phyloP scores from a whole-genome alignment of 1,140 invertebrate genomes.

The Sitodiplosis mosellana region DNA sequence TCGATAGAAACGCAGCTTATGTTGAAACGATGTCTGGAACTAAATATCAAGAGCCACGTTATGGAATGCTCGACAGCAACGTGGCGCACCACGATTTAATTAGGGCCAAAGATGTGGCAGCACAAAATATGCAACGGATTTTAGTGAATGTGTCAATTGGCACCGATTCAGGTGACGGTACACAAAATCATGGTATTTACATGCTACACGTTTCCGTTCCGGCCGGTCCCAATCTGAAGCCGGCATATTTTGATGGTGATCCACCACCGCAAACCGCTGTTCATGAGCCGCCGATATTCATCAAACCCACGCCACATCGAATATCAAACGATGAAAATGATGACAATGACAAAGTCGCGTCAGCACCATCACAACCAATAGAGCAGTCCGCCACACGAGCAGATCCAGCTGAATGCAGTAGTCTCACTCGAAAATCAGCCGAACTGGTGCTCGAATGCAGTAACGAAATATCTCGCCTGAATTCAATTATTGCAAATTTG shows the following conservation, averaged over 20 bases:
- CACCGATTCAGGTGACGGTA: constrained; percentile 17
- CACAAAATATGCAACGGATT: constrained; percentile 8
- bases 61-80: constrained; percentile 1
- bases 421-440: no score
- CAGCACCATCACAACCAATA: background rate
- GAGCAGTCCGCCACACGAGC: no score
- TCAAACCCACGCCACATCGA: no score
- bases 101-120: background rate
- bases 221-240: constrained; percentile 5
- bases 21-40: no score
- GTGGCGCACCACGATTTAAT: background rate
- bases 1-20: no score
- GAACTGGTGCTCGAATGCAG: no score
- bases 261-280: background rate
- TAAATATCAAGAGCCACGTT: background rate
- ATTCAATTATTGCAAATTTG: no score
- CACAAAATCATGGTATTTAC: constrained; percentile 14
- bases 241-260: background rate
- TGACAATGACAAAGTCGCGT: background rate
- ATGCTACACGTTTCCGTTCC: constrained; percentile 22
- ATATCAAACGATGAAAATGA: background rate
- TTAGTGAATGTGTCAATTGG: constrained; percentile 22
- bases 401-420: no score
- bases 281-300: no score
- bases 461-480: no score